These are phyloP conservation scores for Monodelphis domestica DNA, from an alignment of 2,797 vertebrate species.

Conservation along the genomic window DNA sequence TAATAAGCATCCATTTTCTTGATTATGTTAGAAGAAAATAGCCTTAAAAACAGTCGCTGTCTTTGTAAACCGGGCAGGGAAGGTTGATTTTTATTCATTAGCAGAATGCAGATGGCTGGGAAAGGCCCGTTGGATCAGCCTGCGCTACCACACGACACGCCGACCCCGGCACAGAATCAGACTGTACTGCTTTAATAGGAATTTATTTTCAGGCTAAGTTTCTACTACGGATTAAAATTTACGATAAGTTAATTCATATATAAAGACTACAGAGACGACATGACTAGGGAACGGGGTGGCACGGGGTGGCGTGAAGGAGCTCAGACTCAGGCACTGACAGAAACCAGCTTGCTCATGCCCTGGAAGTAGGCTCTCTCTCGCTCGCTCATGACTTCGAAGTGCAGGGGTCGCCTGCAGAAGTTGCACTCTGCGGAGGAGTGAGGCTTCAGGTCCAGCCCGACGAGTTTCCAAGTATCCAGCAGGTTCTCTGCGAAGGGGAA, in stretches of 20 bases:
- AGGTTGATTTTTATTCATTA: not conserved
- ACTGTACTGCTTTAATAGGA: constrained; percentile 61
- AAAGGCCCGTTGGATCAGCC: not conserved
- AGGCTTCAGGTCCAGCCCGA: constrained; percentile 91
- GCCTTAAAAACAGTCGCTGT: not conserved
- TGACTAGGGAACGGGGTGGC: constrained; percentile 36
- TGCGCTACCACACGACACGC: not conserved
- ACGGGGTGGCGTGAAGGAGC: not conserved
- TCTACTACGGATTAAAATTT: constrained; percentile 79
- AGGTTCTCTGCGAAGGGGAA: constrained; percentile 89
- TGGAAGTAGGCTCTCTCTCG: constrained; percentile 94
- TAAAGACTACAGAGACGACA: constrained; percentile 76
- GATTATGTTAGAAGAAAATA: not conserved
- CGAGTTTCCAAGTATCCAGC: constrained; percentile 91
- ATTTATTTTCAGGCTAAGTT: constrained; percentile 81
- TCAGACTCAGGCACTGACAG: constrained; percentile 89
- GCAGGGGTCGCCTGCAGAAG: constrained; percentile 94
- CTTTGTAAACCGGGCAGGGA: not conserved
- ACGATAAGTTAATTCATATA: constrained; percentile 78
- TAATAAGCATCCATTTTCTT: not conserved
- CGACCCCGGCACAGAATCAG: not conserved
- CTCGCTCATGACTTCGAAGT: constrained; percentile 96
- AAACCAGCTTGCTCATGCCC: constrained; percentile 93
- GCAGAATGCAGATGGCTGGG: not conserved
- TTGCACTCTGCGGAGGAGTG: constrained; percentile 94